Conservation (phyloP, 2,797 vertebrate species). For the Microctenopoma lineatum region DNA sequence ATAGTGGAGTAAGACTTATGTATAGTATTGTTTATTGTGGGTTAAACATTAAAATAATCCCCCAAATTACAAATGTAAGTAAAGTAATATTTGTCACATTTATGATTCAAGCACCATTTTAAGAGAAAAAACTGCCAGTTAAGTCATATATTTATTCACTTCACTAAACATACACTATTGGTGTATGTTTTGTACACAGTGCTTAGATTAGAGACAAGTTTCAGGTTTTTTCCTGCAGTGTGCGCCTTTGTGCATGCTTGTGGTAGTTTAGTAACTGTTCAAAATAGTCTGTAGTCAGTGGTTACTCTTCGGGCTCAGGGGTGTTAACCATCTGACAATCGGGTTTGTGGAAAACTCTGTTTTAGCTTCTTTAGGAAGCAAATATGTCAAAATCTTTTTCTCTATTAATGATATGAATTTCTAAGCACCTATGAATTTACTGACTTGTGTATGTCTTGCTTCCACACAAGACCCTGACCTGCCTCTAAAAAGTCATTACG, state of each 20-base stretch:
- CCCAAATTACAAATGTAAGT: not conserved
- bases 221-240: not conserved
- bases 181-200: not conserved
- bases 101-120: not conserved
- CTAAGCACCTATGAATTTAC: not conserved
- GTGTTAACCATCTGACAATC: not conserved
- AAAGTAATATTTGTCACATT: not conserved
- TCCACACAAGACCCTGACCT: not conserved
- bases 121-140: not conserved
- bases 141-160: not conserved
- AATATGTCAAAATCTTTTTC: not conserved
- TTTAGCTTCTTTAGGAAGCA: too few species aligned
- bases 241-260: not conserved
- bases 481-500: not conserved
- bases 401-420: not conserved
- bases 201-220: not conserved
- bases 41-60: not conserved
- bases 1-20: too few species aligned
- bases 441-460: too few species aligned
- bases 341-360: not conserved
- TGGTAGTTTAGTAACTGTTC: not conserved
- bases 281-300: not conserved
- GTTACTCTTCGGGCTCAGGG: accelerated
- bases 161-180: too few species aligned
- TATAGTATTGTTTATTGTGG: not conserved